Percentiles rank a stretch among this genome's conserved stretches.
Evolutionary conservation across 2,888 invertebrate species (phyloP).

Genomic region (Athetis lepigone): DNA sequence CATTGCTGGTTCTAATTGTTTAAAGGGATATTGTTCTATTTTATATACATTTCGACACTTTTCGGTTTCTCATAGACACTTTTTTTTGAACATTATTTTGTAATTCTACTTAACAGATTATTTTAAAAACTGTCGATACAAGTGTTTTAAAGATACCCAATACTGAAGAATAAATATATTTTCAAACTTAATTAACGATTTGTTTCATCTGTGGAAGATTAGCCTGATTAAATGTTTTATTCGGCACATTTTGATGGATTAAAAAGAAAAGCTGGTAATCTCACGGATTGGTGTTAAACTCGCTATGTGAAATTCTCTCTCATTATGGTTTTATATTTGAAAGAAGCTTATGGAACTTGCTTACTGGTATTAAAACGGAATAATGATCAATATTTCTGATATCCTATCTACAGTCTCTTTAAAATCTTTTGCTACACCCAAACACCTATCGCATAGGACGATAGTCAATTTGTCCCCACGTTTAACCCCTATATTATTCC

Average conservation of each 20-base stretch:
- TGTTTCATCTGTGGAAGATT: constrained; percentile 39
- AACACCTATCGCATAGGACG: not conserved
- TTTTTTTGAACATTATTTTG: not conserved
- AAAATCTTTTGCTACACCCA: not conserved
- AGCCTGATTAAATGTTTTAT: constrained; percentile 35
- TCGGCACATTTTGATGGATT: constrained; percentile 31
- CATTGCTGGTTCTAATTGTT: constrained; percentile 11
- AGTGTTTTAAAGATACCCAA: not conserved
- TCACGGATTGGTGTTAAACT: constrained; percentile 11
- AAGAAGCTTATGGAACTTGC: constrained; percentile 27
- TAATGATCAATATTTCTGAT: not conserved
- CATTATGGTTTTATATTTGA: not conserved
- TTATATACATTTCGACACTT: not conserved
- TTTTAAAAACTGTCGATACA: no score
- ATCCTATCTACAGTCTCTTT: not conserved
- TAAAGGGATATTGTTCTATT: constrained; percentile 13
- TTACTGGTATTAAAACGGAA: not conserved
- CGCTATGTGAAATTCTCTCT: constrained; percentile 8
- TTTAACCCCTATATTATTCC: constrained; percentile 38
- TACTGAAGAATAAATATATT: constrained; percentile 16
- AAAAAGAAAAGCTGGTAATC: constrained; percentile 46
- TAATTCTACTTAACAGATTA: not conserved
- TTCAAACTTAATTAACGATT: constrained; percentile 39
- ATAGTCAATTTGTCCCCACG: constrained; percentile 17
- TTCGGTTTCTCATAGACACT: not conserved